Conservation (phyloP, 2,113 vertebrate species). For the Chloropsis cyanopogon region DNA sequence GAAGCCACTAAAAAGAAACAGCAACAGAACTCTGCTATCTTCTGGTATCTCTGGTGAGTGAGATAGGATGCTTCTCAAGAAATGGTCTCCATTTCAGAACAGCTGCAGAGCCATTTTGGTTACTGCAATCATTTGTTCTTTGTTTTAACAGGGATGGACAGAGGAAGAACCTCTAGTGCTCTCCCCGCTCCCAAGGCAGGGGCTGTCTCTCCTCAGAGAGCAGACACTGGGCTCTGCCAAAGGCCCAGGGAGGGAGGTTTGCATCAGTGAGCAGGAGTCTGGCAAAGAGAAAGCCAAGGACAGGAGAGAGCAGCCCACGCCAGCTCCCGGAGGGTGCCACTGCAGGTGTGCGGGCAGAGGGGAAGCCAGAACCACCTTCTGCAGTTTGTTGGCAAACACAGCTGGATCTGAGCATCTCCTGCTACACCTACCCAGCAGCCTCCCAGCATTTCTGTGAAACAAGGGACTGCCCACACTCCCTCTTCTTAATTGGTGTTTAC, state of each 20-base stretch:
- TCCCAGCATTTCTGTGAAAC: conserved; percentile 14
- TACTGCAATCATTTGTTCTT: not conserved
- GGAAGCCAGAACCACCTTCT: conserved; percentile 36
- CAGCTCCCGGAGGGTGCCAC: not conserved
- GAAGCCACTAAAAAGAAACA: not conserved
- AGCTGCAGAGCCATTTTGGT: not conserved
- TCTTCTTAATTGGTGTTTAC: conserved; percentile 12
- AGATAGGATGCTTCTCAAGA: not conserved
- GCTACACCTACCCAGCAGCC: conserved; percentile 21
- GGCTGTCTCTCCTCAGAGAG: not conserved
- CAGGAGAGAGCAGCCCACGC: not conserved
- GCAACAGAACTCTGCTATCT: not conserved
- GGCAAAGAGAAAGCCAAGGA: not conserved
- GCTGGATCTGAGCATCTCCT: conserved; percentile 13
- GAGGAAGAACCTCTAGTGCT: not conserved
- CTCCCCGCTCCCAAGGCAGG: not conserved
- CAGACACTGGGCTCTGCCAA: not conserved
- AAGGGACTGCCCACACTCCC: not conserved
- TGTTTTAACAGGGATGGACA: not conserved
- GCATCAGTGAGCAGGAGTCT: not conserved
- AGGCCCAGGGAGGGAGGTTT: not conserved
- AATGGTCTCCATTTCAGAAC: not conserved
- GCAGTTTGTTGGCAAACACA: conserved; percentile 48
- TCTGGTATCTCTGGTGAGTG: not conserved
- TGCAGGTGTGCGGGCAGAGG: not conserved